phyloP scores from a whole-genome alignment of 1,140 invertebrate species.

The Sminthurinus signatus region DNA sequence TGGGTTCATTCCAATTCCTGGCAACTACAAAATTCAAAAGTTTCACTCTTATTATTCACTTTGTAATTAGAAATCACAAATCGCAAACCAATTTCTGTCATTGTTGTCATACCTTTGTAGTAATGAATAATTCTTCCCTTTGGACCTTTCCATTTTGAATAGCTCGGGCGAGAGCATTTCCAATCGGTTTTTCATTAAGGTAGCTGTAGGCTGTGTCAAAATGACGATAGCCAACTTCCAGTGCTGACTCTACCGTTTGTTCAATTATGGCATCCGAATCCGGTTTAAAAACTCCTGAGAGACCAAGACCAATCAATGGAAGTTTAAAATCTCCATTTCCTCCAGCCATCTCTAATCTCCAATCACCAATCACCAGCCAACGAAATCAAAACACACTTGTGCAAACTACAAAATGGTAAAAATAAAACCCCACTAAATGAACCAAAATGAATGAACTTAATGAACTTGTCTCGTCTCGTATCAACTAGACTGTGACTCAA shows the following conservation, averaged over 20 bases:
- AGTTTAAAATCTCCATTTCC: too few species aligned
- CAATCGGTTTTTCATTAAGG: constrained; percentile 71
- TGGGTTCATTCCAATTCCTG: constrained; percentile 42
- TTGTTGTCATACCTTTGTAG: constrained; percentile 42
- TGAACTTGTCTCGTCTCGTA: too few species aligned
- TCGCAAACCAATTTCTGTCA: neutral
- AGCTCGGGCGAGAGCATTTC: constrained; percentile 65
- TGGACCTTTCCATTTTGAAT: constrained; percentile 60
- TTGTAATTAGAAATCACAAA: neutral
- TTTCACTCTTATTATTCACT: neutral
- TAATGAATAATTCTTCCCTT: constrained; percentile 62
- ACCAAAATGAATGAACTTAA: too few species aligned
- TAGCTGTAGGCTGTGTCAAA: constrained; percentile 77
- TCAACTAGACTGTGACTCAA: too few species aligned
- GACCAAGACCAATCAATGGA: neutral
- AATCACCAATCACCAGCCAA: too few species aligned
- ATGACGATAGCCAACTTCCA: constrained; percentile 62
- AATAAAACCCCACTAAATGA: too few species aligned
- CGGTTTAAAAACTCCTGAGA: neutral
- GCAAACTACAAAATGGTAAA: too few species aligned
- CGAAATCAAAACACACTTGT: too few species aligned
- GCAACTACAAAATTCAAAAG: constrained; percentile 28
- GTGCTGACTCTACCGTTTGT: constrained; percentile 56
- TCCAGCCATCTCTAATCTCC: too few species aligned
- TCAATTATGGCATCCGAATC: constrained; percentile 44